Base-by-base conservation (phyloP, 2,888 invertebrate species). In the Phragmatobia fuliginosa region DNA sequence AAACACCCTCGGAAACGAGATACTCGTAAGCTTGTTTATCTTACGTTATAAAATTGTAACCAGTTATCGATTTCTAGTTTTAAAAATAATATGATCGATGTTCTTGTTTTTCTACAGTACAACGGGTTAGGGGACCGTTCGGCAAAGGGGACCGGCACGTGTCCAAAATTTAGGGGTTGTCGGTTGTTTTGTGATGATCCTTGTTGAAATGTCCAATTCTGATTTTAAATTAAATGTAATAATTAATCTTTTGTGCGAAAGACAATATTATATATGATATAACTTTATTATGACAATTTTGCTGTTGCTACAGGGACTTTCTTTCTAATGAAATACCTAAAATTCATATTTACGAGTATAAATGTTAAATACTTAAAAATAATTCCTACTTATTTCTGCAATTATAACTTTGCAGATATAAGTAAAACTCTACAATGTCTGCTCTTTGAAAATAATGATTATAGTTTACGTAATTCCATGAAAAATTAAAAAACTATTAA, bases 41-140 rank as follows among this genome's bases (percentile, higher is more conserved):
- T 38, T 3, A 18, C 3, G 18, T n/a, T 21, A 45, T 49, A 58
- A 67, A 52, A 21, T 63, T 63, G 41, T 63, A 25, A 28, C 56
- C 18, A 6, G 41, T 10, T 56, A 69, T 69, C 61, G 65, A 69
- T 69, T 68, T 61, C 64, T 33, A 31, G 38, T 66, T 65, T 69
- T 32, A 31, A 66, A 69, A 62, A 52, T 56, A 64, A 49, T 38
- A 45, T 49, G 25, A 60, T 52, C 52, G 65, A 56, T 28, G 32
- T 41, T 28, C 58, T 52, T 63, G 63, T 62, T 66, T 59, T 59
- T 49, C 38, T 69, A 56, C 52, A 61, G 69, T 61, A 65, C 65
- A 56, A 21, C 25, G 41, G 49, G 36, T 56, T 31, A 66, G 52
- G 64, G 65, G 61, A 52, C 52, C 38, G 38, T 33, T n/a, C 32